Evolutionary conservation across 2,113 vertebrate genomes (phyloP).

Genomic region (Chrysemys picta): DNA sequence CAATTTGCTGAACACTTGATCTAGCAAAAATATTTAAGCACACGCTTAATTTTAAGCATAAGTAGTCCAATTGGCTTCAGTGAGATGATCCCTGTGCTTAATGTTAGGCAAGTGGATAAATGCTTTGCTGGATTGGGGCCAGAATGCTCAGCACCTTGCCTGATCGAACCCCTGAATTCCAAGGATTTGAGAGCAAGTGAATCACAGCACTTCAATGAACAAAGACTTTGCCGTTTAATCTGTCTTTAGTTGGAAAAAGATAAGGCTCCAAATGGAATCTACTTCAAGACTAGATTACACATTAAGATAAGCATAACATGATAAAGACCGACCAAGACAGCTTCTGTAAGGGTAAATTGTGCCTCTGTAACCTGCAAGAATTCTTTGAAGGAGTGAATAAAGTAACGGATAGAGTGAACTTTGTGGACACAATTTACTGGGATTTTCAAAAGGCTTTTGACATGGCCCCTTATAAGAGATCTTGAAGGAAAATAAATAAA

Average conservation of each 20-base stretch:
- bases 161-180: constrained; percentile 50
- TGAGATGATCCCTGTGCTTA: neutral
- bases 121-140: neutral
- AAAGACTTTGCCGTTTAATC: constrained; percentile 69
- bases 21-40: neutral
- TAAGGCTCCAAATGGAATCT: constrained; percentile 68
- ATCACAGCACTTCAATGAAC: constrained; percentile 54
- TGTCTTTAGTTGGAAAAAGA: constrained; percentile 47
- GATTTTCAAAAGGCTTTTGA: constrained; percentile 46
- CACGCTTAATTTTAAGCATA: neutral
- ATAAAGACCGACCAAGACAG: constrained; percentile 47
- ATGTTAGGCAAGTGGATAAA: constrained; percentile 5
- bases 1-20: neutral
- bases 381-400: neutral
- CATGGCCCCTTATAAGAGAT: neutral
- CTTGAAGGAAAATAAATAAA: constrained; percentile 37
- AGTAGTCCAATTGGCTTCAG: neutral
- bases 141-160: neutral
- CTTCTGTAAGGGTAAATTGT: constrained; percentile 61
- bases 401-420: constrained; percentile 22
- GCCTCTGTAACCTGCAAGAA: constrained; percentile 36
- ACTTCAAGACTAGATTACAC: constrained; percentile 69
- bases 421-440: neutral
- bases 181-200: constrained; percentile 56
- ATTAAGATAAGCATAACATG: constrained; percentile 65